Percentiles rank a stretch among this genome's conserved stretches.
Conservation (phyloP, 2,797 vertebrate genomes). For the Gadopsis bispinosus region DNA sequence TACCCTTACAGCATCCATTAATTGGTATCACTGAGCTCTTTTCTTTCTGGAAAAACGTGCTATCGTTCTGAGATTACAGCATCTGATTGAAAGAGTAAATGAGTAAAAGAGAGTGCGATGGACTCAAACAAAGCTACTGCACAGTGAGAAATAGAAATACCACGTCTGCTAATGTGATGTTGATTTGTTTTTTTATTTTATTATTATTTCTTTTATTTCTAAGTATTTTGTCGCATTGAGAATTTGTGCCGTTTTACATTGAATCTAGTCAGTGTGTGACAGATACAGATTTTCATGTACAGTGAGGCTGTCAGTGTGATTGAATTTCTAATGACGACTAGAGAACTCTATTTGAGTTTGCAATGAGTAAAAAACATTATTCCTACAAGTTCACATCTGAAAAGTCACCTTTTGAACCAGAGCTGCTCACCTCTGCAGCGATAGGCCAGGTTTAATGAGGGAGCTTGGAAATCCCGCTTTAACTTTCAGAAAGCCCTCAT, state of each 20-base stretch:
- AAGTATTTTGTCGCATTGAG: neutral
- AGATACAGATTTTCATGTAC: no score
- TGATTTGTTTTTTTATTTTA: no score
- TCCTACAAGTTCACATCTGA: neutral
- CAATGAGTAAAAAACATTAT: neutral
- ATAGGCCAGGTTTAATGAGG: neutral
- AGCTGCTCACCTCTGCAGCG: neutral
- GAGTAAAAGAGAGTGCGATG: neutral
- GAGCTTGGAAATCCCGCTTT: neutral
- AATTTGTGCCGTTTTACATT: neutral
- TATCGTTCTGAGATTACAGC: neutral
- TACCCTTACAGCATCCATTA: neutral
- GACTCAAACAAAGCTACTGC: neutral
- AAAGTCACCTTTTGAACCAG: neutral
- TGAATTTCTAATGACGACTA: no score
- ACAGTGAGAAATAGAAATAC: neutral
- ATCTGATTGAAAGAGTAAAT: neutral
- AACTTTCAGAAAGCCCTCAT: neutral
- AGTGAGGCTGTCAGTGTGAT: neutral
- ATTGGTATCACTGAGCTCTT: conserved; percentile 8
- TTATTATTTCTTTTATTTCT: neutral
- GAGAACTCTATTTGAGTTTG: neutral
- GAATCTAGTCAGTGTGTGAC: neutral
- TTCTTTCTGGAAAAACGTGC: neutral
- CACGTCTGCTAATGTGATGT: no score